Conservation (phyloP, 2,797 vertebrate species). For the Pseudopleuronectes americanus region DNA sequence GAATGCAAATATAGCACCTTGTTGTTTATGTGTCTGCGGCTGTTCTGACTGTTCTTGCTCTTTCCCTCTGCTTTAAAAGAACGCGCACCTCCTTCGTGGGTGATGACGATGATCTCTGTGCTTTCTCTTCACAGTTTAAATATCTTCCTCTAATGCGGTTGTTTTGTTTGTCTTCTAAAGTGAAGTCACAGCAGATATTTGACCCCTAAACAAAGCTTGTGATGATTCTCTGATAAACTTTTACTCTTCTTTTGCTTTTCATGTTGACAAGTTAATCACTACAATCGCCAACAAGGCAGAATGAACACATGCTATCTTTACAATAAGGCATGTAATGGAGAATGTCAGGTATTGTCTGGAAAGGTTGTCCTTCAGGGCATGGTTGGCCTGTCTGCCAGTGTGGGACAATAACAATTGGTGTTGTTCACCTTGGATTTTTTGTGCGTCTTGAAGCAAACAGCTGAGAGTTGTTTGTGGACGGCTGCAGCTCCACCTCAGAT, state of each 20-base stretch:
- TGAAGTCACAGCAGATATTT: not conserved
- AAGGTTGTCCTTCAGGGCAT: constrained; percentile 34
- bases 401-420: constrained; percentile 28
- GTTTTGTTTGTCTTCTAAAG: constrained; percentile 1
- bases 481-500: not conserved
- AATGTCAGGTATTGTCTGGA: constrained; percentile 32
- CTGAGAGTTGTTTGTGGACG: constrained; percentile 13
- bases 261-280: not conserved
- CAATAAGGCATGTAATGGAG: constrained; percentile 21
- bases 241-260: not conserved
- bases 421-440: constrained; percentile 9
- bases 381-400: constrained; percentile 32
- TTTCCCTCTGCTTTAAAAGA: constrained; percentile 68
- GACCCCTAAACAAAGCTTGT: not conserved
- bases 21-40: constrained; percentile 68
- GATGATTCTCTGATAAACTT: not conserved
- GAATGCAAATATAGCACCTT: constrained; percentile 81
- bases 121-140: not conserved
- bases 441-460: not conserved
- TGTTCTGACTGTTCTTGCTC: constrained; percentile 75
- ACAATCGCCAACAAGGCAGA: not conserved
- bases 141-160: not conserved
- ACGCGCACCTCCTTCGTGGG: constrained; percentile 11
- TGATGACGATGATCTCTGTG: constrained; percentile 6
- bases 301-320: constrained; percentile 5